These are phyloP conservation scores for Callinectes sapidus DNA, from an alignment of 2,888 invertebrate species.

Conservation along the genomic window DNA sequence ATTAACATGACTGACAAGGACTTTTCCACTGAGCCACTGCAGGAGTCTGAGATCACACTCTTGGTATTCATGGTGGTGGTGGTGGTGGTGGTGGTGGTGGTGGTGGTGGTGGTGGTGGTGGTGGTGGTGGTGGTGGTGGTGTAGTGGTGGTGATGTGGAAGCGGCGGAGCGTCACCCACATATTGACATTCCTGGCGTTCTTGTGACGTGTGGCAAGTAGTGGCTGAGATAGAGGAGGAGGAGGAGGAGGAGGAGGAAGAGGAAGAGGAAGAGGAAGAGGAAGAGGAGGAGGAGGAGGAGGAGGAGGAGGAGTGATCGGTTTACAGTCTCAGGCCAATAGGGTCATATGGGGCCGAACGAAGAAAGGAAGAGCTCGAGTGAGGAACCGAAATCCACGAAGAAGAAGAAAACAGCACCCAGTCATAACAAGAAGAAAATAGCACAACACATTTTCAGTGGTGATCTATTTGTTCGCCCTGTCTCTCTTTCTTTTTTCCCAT, in stretches of 20 bases:
- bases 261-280: neutral
- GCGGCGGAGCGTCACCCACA: neutral
- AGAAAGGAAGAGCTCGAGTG: neutral
- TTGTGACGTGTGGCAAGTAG: slow-evolving; percentile 3
- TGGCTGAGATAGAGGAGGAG: neutral
- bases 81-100: neutral
- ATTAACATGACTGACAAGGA: too few relatives aligned
- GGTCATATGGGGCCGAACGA: neutral
- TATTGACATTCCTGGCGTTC: slow-evolving; percentile 17
- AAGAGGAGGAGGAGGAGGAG: neutral
- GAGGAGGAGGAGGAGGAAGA: neutral
- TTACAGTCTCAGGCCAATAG: neutral
- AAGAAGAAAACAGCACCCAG: neutral
- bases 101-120: neutral
- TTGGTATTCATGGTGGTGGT: neutral
- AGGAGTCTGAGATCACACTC: neutral
- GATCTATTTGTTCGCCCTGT: neutral
- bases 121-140: neutral
- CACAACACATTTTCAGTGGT: neutral
- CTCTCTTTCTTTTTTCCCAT: neutral
- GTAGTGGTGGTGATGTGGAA: neutral
- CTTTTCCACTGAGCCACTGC: neutral
- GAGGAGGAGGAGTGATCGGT: neutral
- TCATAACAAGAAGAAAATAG: neutral
- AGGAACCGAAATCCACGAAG: neutral